These are phyloP conservation scores for Agapetus fuscipes DNA, from an alignment of 2,888 invertebrate species.

Conservation along the genomic window DNA sequence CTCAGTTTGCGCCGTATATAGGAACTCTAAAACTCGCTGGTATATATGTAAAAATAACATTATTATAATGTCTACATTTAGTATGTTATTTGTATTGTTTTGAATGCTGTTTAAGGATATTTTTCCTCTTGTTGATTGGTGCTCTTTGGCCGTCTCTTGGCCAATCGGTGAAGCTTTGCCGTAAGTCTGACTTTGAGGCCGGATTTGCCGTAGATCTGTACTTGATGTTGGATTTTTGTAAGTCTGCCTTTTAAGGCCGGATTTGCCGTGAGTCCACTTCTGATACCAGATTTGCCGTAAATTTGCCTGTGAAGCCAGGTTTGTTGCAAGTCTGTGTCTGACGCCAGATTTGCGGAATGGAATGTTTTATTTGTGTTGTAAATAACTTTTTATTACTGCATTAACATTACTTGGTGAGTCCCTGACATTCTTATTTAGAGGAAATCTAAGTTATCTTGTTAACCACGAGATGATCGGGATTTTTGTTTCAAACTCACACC, in stretches of 20 bases:
- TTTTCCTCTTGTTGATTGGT: no score
- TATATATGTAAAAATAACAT: constrained; percentile 55
- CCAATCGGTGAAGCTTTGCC: no score
- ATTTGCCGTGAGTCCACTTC: no score
- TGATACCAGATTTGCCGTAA: no score
- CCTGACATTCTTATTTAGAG: constrained; percentile 9
- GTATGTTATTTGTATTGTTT: constrained; percentile 24
- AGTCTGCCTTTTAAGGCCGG: no score
- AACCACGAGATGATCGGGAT: not conserved
- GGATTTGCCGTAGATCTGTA: no score
- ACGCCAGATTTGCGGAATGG: no score
- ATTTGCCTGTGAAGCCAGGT: no score
- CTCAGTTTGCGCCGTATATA: constrained; percentile 47
- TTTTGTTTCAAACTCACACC: constrained; percentile 8
- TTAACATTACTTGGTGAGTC: constrained; percentile 13
- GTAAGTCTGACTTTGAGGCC: no score
- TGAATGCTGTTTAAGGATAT: not conserved
- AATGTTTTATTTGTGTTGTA: constrained; percentile 8
- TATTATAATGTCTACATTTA: constrained; percentile 32
- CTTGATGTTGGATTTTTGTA: no score
- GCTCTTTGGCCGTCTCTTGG: no score
- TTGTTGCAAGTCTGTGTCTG: no score
- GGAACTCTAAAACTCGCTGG: constrained; percentile 72
- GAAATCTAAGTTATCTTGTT: constrained; percentile 1
- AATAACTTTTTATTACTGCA: constrained; percentile 8